phyloP scores from a whole-genome alignment of 2,797 vertebrate species.

The Chaetophractus vellerosus region DNA sequence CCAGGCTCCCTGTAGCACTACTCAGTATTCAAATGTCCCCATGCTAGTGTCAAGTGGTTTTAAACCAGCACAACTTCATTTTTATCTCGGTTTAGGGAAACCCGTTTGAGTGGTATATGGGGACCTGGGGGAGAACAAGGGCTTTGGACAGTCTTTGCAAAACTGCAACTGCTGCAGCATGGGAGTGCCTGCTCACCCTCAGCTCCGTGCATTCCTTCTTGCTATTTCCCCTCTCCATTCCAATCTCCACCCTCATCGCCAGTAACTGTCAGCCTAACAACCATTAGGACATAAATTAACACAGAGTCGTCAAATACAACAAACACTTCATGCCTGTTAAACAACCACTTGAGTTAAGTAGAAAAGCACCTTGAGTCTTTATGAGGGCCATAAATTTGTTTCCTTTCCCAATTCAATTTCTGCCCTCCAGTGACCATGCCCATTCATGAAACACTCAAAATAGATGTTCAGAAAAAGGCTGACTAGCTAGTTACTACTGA shows the following conservation, averaged over 20 bases:
- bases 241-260: fast-evolving
- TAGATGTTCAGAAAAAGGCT: conserved; percentile 31
- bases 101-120: background rate
- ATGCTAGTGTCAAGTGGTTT: background rate
- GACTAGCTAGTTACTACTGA: background rate
- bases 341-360: conserved; percentile 40
- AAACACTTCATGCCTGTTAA: conserved; percentile 55
- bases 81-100: conserved; percentile 5
- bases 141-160: background rate
- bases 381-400: conserved; percentile 59
- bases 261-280: conserved; percentile 14
- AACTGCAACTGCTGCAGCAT: background rate
- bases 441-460: background rate
- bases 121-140: background rate
- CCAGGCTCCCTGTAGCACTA: background rate
- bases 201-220: background rate
- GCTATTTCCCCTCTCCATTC: background rate
- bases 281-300: conserved; percentile 64
- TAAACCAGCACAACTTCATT: background rate
- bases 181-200: background rate
- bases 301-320: background rate
- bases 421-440: background rate
- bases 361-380: conserved; percentile 66
- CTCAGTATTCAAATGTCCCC: background rate
- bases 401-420: conserved; percentile 38